Evolutionary conservation across 2,113 vertebrate genomes (phyloP).

Genomic region (Rhineura floridana): DNA sequence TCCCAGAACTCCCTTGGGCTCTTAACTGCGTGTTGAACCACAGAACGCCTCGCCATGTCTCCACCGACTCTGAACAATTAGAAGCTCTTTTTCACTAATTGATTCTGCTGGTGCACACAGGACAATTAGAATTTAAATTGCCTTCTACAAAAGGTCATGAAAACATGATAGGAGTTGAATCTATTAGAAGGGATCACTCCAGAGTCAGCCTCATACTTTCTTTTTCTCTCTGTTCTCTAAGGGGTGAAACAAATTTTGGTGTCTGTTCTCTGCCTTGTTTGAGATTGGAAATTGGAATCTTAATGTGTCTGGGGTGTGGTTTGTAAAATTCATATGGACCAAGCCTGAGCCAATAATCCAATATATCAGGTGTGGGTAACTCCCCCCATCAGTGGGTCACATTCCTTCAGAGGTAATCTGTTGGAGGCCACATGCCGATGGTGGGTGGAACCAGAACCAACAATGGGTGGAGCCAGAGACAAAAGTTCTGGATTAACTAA

Average conservation of each 20-base stretch:
- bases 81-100: constrained; percentile 76
- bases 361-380: too few relatives aligned
- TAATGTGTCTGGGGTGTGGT: not conserved
- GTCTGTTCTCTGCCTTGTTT: constrained; percentile 1
- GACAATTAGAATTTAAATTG: constrained; percentile 83
- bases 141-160: constrained; percentile 80
- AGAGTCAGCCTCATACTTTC: not conserved
- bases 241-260: constrained; percentile 20
- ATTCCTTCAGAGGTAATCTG: too few relatives aligned
- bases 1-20: constrained; percentile 59
- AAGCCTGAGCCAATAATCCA: not conserved
- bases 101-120: constrained; percentile 76
- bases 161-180: constrained; percentile 78
- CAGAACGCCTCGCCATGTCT: constrained; percentile 41
- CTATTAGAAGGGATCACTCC: constrained; percentile 70
- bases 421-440: too few relatives aligned
- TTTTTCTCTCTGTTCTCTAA: not conserved
- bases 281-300: constrained; percentile 13
- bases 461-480: too few relatives aligned
- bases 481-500: too few relatives aligned
- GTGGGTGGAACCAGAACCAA: too few relatives aligned
- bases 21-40: constrained; percentile 61
- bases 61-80: constrained; percentile 72
- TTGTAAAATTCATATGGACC: not conserved
- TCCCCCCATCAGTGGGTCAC: too few relatives aligned